phyloP scores from a whole-genome alignment of 2,113 vertebrate species.

The Emydocephalus ijimae region DNA sequence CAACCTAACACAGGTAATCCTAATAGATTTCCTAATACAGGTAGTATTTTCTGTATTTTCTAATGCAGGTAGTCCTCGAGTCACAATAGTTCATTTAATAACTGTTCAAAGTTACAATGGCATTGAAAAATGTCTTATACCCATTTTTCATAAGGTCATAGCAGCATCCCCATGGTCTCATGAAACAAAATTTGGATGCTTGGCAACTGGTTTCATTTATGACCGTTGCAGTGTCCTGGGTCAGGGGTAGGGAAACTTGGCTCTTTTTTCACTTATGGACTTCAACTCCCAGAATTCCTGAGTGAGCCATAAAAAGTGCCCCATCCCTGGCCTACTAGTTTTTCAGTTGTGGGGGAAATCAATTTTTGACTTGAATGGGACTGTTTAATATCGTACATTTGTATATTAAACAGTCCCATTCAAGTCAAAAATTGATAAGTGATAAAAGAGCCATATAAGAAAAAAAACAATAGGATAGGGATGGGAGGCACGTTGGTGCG shows the following conservation, averaged over 20 bases:
- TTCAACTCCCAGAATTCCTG: no score
- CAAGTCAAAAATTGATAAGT: no score
- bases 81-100: neutral
- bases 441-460: no score
- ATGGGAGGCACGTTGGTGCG: no score
- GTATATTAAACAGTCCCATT: no score
- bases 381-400: no score
- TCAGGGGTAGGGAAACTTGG: neutral
- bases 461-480: no score
- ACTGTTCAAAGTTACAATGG: neutral
- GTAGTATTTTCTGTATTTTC: neutral
- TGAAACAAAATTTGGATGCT: neutral
- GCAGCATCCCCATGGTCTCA: neutral
- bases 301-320: no score
- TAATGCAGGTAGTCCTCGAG: neutral
- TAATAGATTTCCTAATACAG: neutral
- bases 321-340: no score
- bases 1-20: neutral
- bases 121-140: neutral
- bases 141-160: neutral
- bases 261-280: no score
- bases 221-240: neutral
- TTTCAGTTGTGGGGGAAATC: no score
- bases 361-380: no score
- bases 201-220: neutral